These are phyloP conservation scores for Chitala chitala DNA, from an alignment of 2,113 vertebrate genomes.

Conservation along the genomic window DNA sequence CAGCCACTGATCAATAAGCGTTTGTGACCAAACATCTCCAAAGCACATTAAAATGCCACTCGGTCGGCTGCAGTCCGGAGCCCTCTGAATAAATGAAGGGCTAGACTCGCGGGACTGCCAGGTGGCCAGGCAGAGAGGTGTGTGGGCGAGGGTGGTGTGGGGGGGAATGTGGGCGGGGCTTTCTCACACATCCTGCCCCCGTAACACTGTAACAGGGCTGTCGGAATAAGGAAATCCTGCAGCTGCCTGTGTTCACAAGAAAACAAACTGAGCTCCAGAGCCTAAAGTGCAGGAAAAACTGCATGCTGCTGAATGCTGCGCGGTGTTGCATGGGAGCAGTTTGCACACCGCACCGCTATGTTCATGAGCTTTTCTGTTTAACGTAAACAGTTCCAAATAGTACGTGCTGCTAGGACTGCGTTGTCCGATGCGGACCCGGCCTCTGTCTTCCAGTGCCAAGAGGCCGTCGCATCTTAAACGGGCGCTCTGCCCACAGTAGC, in stretches of 20 bases:
- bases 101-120: slow-evolving; percentile 46
- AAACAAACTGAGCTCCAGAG: not conserved
- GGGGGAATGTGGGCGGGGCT: no score
- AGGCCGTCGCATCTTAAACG: no score
- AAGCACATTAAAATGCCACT: slow-evolving; percentile 76
- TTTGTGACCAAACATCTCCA: slow-evolving; percentile 73
- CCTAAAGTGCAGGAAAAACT: not conserved
- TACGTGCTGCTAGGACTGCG: no score
- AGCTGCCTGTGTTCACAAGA: slow-evolving; percentile 8
- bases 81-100: slow-evolving; percentile 68
- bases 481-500: slow-evolving; percentile 33
- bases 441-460: no score
- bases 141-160: slow-evolving; percentile 20
- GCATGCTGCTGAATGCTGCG: not conserved
- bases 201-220: slow-evolving; percentile 13
- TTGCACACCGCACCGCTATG: no score
- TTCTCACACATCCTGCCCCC: not conserved
- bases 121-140: not conserved
- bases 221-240: not conserved
- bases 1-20: slow-evolving; percentile 66
- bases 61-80: slow-evolving; percentile 53
- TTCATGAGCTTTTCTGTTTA: no score
- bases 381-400: no score
- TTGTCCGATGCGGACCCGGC: no score
- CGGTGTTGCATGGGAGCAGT: no score